Base-by-base conservation (phyloP, 2,888 invertebrate species). In the Orchesella flavescens region DNA sequence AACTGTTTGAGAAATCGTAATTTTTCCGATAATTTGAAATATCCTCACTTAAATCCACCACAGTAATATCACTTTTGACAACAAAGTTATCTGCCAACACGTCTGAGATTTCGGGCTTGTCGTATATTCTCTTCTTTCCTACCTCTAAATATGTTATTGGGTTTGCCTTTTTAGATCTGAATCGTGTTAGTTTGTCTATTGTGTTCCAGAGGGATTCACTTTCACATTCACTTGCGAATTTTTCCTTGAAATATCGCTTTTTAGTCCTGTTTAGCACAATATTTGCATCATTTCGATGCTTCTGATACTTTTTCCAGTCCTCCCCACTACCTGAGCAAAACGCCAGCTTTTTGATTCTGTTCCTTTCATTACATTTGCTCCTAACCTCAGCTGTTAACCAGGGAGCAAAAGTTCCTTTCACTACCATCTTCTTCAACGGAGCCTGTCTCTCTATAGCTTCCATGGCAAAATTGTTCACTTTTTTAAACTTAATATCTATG, bases 361-460 rank as follows among this genome's bases (percentile, higher is more conserved):
- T 57, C 55, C 77, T 17, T 57, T 57, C 15, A 23, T n/a, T 34
- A n/a, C 17, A 44, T 53, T 1, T 1, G 1, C 7, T 12, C 3
- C 23, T 19, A 1, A 81, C 17, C 23, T 82, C 53, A 12, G 43
- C 4, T n/a, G 10, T 81, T 5, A 74, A 82, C 81, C 75, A 82
- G 5, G 81, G 81, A 46, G 21, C 24, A 49, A 7, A 19, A 61
- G 69, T 68, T n/a, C 81, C 75, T 17, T 55, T 79, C 10, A 79
- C 63, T 53, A 63, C 1, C 34, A 57, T 19, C 34, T 24, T 59
- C 23, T 49, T 69, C 15, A 34, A 17, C 3, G 78, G 78, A 10
- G 78, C 78, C 12, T 57, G 12, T 15, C 43, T 46, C 12, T 78
- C 63, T 0, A 78, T 1, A 21, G 46, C 46, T 4, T 7, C 7